Evolutionary conservation across 2,797 vertebrate species (phyloP).

Genomic region (Smutsia temminckii): DNA sequence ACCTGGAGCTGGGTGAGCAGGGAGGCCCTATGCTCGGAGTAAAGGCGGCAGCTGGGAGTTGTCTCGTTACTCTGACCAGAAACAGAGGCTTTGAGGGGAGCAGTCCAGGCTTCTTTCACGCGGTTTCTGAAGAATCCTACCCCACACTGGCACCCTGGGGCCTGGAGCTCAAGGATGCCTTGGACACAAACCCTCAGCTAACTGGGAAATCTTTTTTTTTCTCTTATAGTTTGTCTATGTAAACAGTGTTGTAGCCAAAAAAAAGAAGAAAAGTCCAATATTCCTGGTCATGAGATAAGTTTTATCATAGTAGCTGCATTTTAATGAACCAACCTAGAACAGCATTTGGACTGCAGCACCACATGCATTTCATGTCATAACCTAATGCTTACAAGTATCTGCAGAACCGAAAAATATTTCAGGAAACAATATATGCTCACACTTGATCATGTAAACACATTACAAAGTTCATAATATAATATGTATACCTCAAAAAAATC

Average conservation of each 20-base stretch:
- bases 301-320: not conserved
- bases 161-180: not conserved
- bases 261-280: not conserved
- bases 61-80: not conserved
- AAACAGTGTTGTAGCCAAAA: not conserved
- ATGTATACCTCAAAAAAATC: not conserved
- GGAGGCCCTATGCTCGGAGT: not conserved
- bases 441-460: not conserved
- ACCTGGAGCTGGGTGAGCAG: not conserved
- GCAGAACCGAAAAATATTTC: not conserved
- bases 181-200: not conserved
- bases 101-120: not conserved
- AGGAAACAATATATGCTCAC: not conserved
- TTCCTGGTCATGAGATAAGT: not conserved
- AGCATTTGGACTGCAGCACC: not conserved
- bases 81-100: not conserved
- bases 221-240: not conserved
- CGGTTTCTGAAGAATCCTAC: not conserved
- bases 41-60: not conserved
- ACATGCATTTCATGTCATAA: not conserved
- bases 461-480: not conserved
- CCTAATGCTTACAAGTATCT: not conserved
- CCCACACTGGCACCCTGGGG: not conserved
- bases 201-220: not conserved
- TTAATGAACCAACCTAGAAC: not conserved